A percentile compares a stretch with the other conserved stretches of the same genome.
These are phyloP conservation scores for Mythimna lalbum DNA, from an alignment of 2,888 invertebrate genomes.

Conservation along the genomic window DNA sequence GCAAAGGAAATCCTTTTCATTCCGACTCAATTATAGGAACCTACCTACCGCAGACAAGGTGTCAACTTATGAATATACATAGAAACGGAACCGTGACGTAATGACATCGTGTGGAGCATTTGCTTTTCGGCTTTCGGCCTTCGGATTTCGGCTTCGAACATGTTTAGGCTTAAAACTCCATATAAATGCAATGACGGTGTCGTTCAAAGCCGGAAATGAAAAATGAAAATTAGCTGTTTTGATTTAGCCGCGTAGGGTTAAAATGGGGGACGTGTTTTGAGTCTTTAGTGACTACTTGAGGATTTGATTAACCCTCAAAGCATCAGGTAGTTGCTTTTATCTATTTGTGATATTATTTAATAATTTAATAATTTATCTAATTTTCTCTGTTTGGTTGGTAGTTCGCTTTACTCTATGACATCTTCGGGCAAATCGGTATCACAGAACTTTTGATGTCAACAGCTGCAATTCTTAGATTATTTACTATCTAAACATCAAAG, in stretches of 20 bases:
- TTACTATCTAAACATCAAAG: slow-evolving; percentile 52
- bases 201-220: slow-evolving; percentile 45
- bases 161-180: slow-evolving; percentile 52
- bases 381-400: too few relatives aligned
- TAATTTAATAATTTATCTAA: too few relatives aligned
- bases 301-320: background rate
- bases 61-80: slow-evolving; percentile 64
- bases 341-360: too few relatives aligned
- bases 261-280: background rate
- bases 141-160: slow-evolving; percentile 39
- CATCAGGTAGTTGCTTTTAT: too few relatives aligned
- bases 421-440: slow-evolving; percentile 12
- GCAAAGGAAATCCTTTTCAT: slow-evolving; percentile 54
- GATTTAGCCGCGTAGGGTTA: slow-evolving; percentile 26
- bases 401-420: background rate
- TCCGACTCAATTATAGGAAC: slow-evolving; percentile 47
- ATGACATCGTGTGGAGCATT: slow-evolving; percentile 57
- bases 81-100: slow-evolving; percentile 55
- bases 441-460: slow-evolving; percentile 34
- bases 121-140: slow-evolving; percentile 54
- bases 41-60: slow-evolving; percentile 64
- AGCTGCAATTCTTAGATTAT: slow-evolving; percentile 29
- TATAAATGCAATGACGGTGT: slow-evolving; percentile 39
- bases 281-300: background rate
- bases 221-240: slow-evolving; percentile 54